Evolutionary conservation across 2,797 vertebrate species (phyloP), one percentile per base, ranked within the genome.

Genomic region (Scleropages formosus): DNA sequence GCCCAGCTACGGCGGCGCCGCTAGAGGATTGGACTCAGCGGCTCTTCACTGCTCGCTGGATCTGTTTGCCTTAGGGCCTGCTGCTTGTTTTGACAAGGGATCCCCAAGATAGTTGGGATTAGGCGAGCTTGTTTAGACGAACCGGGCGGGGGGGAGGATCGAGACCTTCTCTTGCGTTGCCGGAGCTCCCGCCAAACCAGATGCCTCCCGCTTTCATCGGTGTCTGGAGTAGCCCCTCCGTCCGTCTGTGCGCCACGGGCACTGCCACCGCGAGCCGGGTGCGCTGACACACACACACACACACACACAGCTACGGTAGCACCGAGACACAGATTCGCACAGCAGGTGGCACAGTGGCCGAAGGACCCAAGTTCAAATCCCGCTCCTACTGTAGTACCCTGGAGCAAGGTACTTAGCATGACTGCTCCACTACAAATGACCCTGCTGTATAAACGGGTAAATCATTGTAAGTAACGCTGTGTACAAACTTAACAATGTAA

Each of bases 81-180:
- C 94, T 94, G 95, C 94, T 95, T 96, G 94, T 97, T 98, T 97
- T 98, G 96, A 98, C 96, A 99, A 95, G 94, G 93, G 92, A 94
- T 96, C 94, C 96, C 95, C 96, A 93, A 93, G 97, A 97, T 95
- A 97, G 94, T 96, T 97, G 93, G 95, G 96, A 98, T 98, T 98
- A 98, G 96, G 95, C 92, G 92, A 94, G 96, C 95, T 96, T 99
- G 96, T 98, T 98, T 98, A 95, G 96, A 95, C 97, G 97, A 98
- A 98, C 93, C 95, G 93, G 89, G 89, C 90, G 74, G 93, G 91
- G 92, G 91, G 92, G 91, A 89, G 92, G 73, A 92, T 91, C 91
- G 91, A 95, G 94, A 94, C 90, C 91, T 93, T 94, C 93, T 95
- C 94, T 93, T 89, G 91, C 91, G 69, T 89, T 90, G 93, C 94